Base-by-base conservation (phyloP, 2,888 invertebrate species). In the Phytoseiulus persimilis region DNA sequence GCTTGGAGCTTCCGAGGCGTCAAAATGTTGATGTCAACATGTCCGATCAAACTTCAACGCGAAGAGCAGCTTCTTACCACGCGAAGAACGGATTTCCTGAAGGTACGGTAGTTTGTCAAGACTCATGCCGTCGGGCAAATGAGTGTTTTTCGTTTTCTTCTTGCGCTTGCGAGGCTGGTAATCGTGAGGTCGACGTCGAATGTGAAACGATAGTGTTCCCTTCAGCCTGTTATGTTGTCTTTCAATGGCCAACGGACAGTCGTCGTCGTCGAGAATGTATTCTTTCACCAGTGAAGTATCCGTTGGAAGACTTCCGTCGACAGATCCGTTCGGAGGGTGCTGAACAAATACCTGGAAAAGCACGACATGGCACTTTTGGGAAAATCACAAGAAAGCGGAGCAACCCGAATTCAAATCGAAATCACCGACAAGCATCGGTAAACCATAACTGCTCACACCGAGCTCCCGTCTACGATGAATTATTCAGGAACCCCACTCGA, bases 181-280 rank as follows among this genome's bases (percentile, higher is more conserved):
- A 93, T 98, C 98, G 89, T 96, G 96, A 91, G 98, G 97, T 92
- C 97, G 95, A 93, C 97, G 95, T 92, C 97, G 95, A 93, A 98
- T 96, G 94, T 98, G 98, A 93, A 98, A 98, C 96, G 98, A 98
- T 92, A 98, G 96, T 92, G 97, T 97, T 93, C 98, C 98, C 93
- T 95, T 94, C 90, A 96, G 95, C 83, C 91, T 83, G 83, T 91
- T 91, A 90, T 91, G 91, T 46, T 91, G 90, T 84, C 90, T 90
- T 83, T 91, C 91, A 92, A 98, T 97, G 90, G 97, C 96, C 91
- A 98, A 94, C 84, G 99, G 99, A 93, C 98, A 98, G 93, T 99
- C 99, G 93, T 98, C 97, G 92, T 98, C 98, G 93, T 98, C 97
- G 91, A 99, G 94, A 91, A 98, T 96, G 93, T 97, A 96, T 93